Base-by-base conservation (phyloP, 2,113 vertebrate genomes). In the Phoenicopterus ruber region DNA sequence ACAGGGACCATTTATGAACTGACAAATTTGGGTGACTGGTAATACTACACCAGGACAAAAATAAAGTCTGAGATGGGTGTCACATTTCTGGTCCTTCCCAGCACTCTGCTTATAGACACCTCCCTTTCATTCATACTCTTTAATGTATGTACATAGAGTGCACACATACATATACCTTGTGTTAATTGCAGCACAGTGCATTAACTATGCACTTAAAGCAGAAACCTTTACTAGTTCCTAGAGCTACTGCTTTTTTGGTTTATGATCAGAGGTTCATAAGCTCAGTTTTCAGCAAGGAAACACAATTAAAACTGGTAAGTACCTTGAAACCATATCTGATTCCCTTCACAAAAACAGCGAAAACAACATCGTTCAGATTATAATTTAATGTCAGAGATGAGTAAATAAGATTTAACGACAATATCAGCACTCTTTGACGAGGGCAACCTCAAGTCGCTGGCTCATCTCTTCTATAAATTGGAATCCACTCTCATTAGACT, bases 381-480 rank as follows among this genome's bases (percentile, higher is more conserved):
- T 81, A 89, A 91, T 93, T 93, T 93, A 81, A 91, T 85, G 96
- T 70, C 70, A 97, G 94, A 90, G 81, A 90, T 76, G 63, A 97
- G 92, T 94, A 96, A 97, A 93, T 97, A 95, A 83, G 91, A 96
- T 94, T 96, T 96, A 98, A 97, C 21, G 85, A 96, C 95, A 97
- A 52, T 94, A 97, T 97, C 96, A 96, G 92, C 94, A 96, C 95
- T 97, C 82, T 94, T 97, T 95, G 90, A 97, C 96, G 96, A 97
- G 92, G 95, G 91, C 89, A 93, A 92, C 91, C 82, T 95, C 65
- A 93, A 97, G 95, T 96, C 32, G 20, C 97, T 57, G 82, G 92
- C 89, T 98, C 95, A 97, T 98, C 95, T 97, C 78, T 93, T 97
- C 96, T 72, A 96, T 90, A 96, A 97, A 97, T 76, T 96, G 97